These are phyloP conservation scores for Magallana angulata DNA, from an alignment of 1,140 invertebrate species.

Conservation along the genomic window DNA sequence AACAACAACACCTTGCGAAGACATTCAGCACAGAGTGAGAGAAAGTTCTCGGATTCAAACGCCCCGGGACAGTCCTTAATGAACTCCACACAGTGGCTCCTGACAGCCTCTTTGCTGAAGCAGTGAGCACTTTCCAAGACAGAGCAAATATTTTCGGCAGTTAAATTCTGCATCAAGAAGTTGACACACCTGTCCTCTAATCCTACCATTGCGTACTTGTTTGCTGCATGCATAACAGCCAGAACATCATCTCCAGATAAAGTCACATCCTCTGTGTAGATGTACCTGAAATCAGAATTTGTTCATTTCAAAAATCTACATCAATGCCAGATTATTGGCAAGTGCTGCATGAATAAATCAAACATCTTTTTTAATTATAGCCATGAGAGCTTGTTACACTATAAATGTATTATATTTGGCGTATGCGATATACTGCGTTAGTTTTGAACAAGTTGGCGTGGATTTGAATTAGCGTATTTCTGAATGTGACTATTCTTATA, in stretches of 20 bases:
- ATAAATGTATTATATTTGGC: too few species aligned
- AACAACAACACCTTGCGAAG: conserved; percentile 39
- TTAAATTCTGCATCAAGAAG: conserved; percentile 87
- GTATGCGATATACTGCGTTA: too few species aligned
- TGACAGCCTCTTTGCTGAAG: conserved; percentile 57
- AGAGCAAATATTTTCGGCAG: conserved; percentile 86
- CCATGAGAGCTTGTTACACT: too few species aligned
- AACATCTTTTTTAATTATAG: too few species aligned
- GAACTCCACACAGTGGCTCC: conserved; percentile 50
- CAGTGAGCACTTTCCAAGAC: conserved; percentile 60
- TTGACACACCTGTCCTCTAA: conserved; percentile 89
- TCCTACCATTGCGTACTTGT: conserved; percentile 89
- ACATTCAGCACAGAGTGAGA: conserved; percentile 48
- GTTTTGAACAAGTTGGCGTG: too few species aligned
- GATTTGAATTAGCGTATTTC: too few species aligned
- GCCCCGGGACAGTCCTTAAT: conserved; percentile 42
- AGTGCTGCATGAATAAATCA: too few species aligned
- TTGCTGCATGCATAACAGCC: conserved; percentile 90
- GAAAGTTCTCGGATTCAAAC: conserved; percentile 51
- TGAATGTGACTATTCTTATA: too few species aligned
- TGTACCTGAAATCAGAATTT: conserved; percentile 53
- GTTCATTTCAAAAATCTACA: too few species aligned
- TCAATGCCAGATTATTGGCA: too few species aligned
- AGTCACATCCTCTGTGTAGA: conserved; percentile 56
- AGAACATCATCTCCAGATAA: conserved; percentile 89